Percentiles rank a stretch among this genome's conserved stretches.
Conservation (phyloP, 2,113 vertebrate genomes). For the Equus quagga region DNA sequence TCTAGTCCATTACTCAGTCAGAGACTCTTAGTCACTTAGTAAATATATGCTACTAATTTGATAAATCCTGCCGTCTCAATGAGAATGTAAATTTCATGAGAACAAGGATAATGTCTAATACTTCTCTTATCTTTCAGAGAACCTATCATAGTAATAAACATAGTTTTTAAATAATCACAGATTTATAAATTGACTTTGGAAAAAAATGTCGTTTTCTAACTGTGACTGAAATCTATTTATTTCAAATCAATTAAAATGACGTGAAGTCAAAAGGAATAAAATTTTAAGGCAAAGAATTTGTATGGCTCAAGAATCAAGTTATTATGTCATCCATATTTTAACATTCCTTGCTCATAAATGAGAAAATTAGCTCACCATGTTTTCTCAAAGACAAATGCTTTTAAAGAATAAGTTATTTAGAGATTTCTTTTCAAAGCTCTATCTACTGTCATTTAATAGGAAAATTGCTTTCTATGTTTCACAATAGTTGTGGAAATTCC, state of each 20-base stretch:
- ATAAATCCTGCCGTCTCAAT: neutral
- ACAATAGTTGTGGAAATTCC: neutral
- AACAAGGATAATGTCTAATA: neutral
- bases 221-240: neutral
- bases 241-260: neutral
- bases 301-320: neutral
- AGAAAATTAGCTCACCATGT: neutral
- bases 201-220: neutral
- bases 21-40: neutral
- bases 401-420: neutral
- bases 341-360: neutral
- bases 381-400: neutral
- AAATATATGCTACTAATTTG: neutral
- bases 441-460: neutral
- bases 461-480: neutral
- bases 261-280: neutral
- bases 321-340: neutral
- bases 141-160: neutral
- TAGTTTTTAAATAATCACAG: neutral
- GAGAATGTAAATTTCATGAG: neutral
- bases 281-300: neutral
- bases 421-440: neutral
- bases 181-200: constrained; percentile 1
- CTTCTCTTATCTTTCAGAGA: neutral
- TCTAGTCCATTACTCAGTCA: neutral